These are phyloP conservation scores for Apostichopus japonicus DNA, from an alignment of 35 echinoderm and acorn worm genomes.

Conservation along the genomic window DNA sequence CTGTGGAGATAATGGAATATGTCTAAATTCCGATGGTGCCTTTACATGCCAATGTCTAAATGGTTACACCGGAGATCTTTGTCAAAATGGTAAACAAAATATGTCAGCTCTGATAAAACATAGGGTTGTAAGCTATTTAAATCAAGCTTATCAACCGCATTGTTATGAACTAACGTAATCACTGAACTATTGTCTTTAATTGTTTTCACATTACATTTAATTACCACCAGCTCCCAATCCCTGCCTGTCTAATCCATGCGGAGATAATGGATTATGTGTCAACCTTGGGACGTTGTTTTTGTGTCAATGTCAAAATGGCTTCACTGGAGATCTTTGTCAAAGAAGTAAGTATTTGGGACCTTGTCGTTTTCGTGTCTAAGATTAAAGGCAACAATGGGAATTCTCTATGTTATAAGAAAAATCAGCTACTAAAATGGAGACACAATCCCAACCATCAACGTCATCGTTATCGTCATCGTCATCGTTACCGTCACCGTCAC, in stretches of 20 bases:
- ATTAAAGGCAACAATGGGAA: no score
- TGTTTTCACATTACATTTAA: neutral
- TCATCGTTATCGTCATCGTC: no score
- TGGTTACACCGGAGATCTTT: slow-evolving; percentile 5
- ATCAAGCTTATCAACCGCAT: no score
- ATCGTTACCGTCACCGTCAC: no score
- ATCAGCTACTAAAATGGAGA: no score
- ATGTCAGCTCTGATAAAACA: neutral
- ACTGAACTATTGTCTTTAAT: no score
- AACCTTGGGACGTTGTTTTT: neutral
- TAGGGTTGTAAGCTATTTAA: neutral
- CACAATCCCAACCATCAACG: no score
- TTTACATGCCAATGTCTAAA: neutral
- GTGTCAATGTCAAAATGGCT: neutral
- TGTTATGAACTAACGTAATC: no score
- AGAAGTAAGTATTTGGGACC: neutral
- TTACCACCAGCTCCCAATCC: slow-evolving; percentile 5
- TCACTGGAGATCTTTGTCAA: slow-evolving; percentile 15
- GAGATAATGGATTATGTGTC: slow-evolving; percentile 13
- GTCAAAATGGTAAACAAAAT: neutral
- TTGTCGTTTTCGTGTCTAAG: neutral
- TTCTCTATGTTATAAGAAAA: no score
- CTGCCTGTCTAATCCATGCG: neutral
- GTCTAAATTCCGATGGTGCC: neutral
- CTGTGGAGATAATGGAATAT: slow-evolving; percentile 16